These are phyloP conservation scores for Choloepus didactylus DNA, from an alignment of 2,797 vertebrate species.

Conservation along the genomic window DNA sequence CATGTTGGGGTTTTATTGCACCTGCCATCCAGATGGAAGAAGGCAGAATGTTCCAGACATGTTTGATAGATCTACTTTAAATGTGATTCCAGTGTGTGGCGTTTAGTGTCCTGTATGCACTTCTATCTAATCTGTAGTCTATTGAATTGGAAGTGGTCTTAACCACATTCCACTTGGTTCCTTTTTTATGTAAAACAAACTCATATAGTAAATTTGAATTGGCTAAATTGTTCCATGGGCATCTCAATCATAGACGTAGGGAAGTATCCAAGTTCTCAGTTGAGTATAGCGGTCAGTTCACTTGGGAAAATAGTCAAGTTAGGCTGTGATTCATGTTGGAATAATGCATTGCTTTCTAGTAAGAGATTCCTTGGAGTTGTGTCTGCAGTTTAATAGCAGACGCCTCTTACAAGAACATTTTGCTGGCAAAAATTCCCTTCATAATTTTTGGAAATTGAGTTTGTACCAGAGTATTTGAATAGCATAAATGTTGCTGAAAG, in stretches of 20 bases:
- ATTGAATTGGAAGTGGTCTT: constrained; percentile 5
- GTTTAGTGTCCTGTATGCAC: neutral
- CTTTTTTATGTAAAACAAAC: neutral
- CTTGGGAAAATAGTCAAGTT: constrained; percentile 69
- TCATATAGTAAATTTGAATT: neutral
- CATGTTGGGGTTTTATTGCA: constrained; percentile 46
- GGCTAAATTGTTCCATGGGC: neutral
- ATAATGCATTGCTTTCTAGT: constrained; percentile 69
- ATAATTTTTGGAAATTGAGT: constrained; percentile 81
- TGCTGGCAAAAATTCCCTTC: constrained; percentile 69
- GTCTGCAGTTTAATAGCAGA: constrained; percentile 72
- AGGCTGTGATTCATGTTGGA: constrained; percentile 72
- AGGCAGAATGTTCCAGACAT: constrained; percentile 37
- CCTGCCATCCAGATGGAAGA: constrained; percentile 39
- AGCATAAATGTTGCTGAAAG: constrained; percentile 69
- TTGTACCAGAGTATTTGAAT: constrained; percentile 69
- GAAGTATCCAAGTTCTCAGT: neutral
- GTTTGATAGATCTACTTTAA: constrained; percentile 36
- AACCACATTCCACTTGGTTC: neutral
- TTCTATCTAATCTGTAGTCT: constrained; percentile 12
- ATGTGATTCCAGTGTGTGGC: neutral
- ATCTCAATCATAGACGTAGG: neutral
- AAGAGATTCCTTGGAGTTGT: constrained; percentile 80
- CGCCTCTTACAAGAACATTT: constrained; percentile 73
- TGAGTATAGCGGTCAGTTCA: constrained; percentile 25